Base-by-base conservation (phyloP, 2,888 invertebrate genomes). In the Marasmarcha lunaedactyla region DNA sequence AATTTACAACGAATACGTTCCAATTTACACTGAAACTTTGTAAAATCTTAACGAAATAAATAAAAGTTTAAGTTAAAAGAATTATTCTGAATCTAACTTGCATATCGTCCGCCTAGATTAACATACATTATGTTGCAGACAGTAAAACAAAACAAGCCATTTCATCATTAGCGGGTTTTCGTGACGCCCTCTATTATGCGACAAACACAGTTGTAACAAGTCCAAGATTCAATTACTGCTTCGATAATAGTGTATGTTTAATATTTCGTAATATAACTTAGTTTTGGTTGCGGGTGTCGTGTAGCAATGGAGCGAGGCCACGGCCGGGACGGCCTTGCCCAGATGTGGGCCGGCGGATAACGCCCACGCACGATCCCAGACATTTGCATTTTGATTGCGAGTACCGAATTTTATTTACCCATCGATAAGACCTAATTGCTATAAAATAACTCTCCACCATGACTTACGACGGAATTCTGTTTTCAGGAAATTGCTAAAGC, bases 321-420 rank as follows among this genome's bases (percentile, higher is more conserved):
- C 66, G 77, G 66, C 81, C 81, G 71, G 53, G 70, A 52, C 66
- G 77, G 67, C 81, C 79, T 79, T 76, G 69, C 56, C 42, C 42
- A 76, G 78, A 81, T 79, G 72, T 83, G 64, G 83, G 81, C 65
- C 79, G 66, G 46, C 57, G 79, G 81, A 81, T 79, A 79, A 79
- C 65, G 47, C 38, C 58, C 66, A 68, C 69, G 65, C 66, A 66
- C 60, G 53, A 46, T 52, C 55, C 48, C 55, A 48, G 48, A 49
- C 60, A 79, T 83, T 81, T 78, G 71, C 81, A 83, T 81, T 74
- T 76, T 71, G 68, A 81, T 77, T 77, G 70, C 65, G 53, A 46
- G 59, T 36, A 43, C 39, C 25, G 13, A 44, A 44, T 48, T 42
- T 13, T 27, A 6, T 10, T 26, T 34, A 33, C 43, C 51, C 54